Conservation (phyloP, 2,797 vertebrate genomes). For the Cuculus canorus region DNA sequence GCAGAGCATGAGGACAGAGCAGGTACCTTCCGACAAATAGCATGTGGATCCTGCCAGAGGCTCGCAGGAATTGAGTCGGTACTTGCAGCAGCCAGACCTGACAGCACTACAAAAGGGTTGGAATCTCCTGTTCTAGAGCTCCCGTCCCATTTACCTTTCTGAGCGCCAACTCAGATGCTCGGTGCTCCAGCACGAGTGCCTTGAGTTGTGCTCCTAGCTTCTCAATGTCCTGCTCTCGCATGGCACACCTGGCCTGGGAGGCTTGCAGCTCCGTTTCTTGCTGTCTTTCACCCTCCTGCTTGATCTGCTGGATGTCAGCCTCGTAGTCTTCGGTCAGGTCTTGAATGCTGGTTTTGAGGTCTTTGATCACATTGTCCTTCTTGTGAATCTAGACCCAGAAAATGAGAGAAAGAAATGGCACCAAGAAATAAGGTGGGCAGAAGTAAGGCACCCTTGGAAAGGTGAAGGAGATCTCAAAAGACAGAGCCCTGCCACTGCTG, state of each 20-base stretch:
- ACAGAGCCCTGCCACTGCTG: not conserved
- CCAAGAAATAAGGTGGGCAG: not conserved
- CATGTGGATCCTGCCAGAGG: not conserved
- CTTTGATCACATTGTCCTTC: slow-evolving; percentile 73
- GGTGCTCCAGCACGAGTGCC: slow-evolving; percentile 75
- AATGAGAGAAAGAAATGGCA: not conserved
- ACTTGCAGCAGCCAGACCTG: not conserved
- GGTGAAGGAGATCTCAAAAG: not conserved
- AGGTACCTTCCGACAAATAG: not conserved
- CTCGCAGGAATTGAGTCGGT: not conserved
- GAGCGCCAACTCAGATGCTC: slow-evolving; percentile 74
- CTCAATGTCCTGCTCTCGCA: slow-evolving; percentile 76
- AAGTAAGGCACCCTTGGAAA: not conserved
- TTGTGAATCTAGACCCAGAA: slow-evolving; percentile 75
- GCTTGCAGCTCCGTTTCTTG: slow-evolving; percentile 62
- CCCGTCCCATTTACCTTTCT: slow-evolving; percentile 76
- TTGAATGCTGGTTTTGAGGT: slow-evolving; percentile 75
- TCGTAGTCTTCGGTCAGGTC: slow-evolving; percentile 63
- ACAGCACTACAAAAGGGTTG: not conserved
- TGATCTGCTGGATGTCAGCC: slow-evolving; percentile 59
- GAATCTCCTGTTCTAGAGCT: not conserved
- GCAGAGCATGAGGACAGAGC: not conserved
- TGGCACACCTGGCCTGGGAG: slow-evolving; percentile 66
- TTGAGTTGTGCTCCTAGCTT: slow-evolving; percentile 70
- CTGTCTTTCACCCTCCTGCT: slow-evolving; percentile 71